phyloP scores from a whole-genome alignment of 2,113 vertebrate species.

The Ptyas mucosa region DNA sequence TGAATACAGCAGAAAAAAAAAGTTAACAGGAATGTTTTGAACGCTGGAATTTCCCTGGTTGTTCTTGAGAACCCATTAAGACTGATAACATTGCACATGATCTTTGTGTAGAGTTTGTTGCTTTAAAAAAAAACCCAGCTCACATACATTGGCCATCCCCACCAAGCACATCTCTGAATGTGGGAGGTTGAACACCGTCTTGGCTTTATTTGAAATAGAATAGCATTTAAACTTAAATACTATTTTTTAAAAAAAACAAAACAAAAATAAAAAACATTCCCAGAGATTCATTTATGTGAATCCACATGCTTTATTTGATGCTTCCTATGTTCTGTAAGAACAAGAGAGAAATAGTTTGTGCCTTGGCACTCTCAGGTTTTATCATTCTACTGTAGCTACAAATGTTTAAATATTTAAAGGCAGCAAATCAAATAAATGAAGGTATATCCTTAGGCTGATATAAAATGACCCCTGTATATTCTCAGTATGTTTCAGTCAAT shows the following conservation, averaged over 20 bases:
- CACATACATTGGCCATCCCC: background rate
- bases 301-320: background rate
- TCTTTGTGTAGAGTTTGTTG: background rate
- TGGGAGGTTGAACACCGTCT: background rate
- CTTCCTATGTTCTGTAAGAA: background rate
- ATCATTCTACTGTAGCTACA: background rate
- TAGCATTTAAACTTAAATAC: background rate
- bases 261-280: background rate
- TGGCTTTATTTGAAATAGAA: background rate
- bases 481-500: background rate
- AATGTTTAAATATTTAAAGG: background rate
- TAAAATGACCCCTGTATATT: background rate
- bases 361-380: background rate
- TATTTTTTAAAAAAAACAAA: background rate
- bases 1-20: background rate
- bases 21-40: background rate
- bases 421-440: background rate
- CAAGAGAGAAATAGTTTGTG: background rate
- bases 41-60: background rate
- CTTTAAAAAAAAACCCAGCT: background rate
- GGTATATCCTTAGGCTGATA: background rate
- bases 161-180: background rate
- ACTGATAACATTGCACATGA: background rate
- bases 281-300: background rate
- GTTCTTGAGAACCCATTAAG: background rate